Conservation (phyloP, 2,113 vertebrate species). For the Chionis minor region DNA sequence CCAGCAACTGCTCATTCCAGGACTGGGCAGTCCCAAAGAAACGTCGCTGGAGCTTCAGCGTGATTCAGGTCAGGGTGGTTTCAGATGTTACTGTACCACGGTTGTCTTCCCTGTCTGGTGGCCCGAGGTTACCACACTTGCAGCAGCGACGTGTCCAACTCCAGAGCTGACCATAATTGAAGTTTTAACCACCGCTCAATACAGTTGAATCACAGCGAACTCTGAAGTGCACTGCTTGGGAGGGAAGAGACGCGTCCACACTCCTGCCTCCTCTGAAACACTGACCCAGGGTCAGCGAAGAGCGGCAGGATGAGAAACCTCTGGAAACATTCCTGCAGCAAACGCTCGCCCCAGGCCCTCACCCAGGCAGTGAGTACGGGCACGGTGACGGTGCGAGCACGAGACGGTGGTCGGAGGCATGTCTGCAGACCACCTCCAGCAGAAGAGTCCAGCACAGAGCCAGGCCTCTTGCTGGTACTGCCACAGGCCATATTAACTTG, state of each 20-base stretch:
- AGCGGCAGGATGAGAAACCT: neutral
- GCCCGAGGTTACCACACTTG: neutral
- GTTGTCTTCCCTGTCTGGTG: neutral
- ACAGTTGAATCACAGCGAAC: neutral
- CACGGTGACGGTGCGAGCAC: neutral
- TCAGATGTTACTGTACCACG: neutral
- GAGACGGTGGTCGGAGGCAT: neutral
- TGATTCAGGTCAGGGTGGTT: constrained; percentile 40
- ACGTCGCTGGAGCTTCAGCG: neutral
- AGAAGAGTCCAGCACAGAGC: neutral
- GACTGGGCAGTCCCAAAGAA: constrained; percentile 17
- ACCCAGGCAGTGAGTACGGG: neutral
- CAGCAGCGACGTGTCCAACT: neutral
- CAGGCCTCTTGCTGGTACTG: neutral
- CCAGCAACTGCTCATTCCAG: constrained; percentile 41
- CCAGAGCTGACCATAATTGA: constrained; percentile 36
- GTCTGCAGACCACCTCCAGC: neutral
- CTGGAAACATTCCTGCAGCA: neutral
- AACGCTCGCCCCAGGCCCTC: neutral
- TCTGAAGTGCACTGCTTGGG: neutral
- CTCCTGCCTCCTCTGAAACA: neutral
- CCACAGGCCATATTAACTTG: constrained; percentile 51
- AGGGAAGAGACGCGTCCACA: neutral
- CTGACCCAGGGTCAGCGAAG: neutral
- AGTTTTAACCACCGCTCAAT: neutral